Evolutionary conservation across 1,140 invertebrate genomes (phyloP).

Genomic region (Orchestia grillus): DNA sequence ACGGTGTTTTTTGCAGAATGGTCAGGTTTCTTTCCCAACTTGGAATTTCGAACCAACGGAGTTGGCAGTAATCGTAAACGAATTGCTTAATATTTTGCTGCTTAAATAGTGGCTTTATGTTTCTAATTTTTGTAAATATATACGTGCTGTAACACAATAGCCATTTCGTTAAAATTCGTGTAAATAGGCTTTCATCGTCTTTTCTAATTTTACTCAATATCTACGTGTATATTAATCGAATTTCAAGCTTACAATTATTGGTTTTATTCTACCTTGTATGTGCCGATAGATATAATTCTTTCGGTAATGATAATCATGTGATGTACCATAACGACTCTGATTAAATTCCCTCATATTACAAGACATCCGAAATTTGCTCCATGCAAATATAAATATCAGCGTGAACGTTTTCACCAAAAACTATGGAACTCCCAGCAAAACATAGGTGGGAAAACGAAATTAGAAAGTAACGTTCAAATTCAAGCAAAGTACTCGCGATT

Average conservation of each 20-base stretch:
- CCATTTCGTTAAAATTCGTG: neutral
- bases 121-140: neutral
- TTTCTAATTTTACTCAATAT: neutral
- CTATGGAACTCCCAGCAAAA: too few species aligned
- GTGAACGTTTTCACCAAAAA: too few species aligned
- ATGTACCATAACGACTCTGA: neutral
- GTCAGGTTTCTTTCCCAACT: neutral
- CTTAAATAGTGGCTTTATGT: neutral
- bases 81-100: neutral
- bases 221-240: neutral
- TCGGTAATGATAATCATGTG: neutral
- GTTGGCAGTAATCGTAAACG: neutral
- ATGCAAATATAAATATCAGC: neutral
- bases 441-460: neutral
- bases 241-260: neutral
- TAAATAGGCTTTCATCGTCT: neutral
- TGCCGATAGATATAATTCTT: neutral
- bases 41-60: neutral
- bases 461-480: neutral
- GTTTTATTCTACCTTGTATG: neutral
- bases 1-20: neutral
- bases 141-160: neutral
- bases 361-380: neutral
- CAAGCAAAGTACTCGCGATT: neutral
- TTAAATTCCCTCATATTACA: too few species aligned